These are phyloP conservation scores for Oryzias javanicus DNA, from an alignment of 2,113 vertebrate genomes.

Conservation along the genomic window DNA sequence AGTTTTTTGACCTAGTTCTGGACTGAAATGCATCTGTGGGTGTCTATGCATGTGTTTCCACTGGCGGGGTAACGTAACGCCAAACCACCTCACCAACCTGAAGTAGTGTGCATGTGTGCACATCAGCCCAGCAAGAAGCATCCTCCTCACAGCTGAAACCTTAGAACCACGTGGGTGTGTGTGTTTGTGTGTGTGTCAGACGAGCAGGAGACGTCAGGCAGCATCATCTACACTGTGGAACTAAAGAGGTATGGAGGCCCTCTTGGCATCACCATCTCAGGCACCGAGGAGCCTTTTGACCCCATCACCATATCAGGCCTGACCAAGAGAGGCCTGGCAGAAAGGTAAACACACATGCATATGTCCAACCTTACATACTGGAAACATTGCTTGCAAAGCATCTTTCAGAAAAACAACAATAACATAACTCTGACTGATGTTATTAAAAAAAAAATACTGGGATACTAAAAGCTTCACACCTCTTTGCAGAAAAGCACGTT, in stretches of 20 bases:
- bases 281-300: conserved; percentile 96
- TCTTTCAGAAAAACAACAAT: neutral
- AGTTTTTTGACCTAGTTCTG: conserved; percentile 61
- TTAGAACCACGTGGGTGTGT: conserved; percentile 13
- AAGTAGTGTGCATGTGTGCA: conserved; percentile 7
- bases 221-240: conserved; percentile 96
- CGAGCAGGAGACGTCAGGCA: conserved; percentile 92
- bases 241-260: conserved; percentile 93
- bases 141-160: conserved; percentile 16
- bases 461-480: no score
- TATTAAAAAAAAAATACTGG: no score
- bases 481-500: no score
- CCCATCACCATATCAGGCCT: conserved; percentile 94
- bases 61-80: conserved; percentile 12
- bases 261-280: conserved; percentile 96
- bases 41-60: conserved; percentile 4
- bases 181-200: conserved; percentile 72
- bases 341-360: conserved; percentile 78
- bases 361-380: neutral
- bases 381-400: neutral
- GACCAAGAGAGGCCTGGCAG: conserved; percentile 92
- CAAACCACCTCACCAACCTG: conserved; percentile 1
- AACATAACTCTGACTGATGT: no score
- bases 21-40: conserved; percentile 8
- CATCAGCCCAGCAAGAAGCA: conserved; percentile 4